Base-by-base conservation (phyloP, 2,797 vertebrate genomes). In the Crypturellus tataupa region DNA sequence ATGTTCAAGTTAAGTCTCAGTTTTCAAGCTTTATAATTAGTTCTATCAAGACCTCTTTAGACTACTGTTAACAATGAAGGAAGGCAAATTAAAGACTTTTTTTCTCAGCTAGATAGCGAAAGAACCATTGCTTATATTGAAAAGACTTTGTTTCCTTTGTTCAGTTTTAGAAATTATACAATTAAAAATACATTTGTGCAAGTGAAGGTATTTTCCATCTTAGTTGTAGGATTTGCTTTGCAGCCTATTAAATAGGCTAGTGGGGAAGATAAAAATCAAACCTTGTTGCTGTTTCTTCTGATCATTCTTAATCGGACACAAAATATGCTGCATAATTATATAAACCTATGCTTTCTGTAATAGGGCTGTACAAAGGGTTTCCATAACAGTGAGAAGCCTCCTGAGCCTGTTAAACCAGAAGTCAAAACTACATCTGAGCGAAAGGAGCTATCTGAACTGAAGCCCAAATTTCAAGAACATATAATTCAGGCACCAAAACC, bases 331-430 rank as follows among this genome's bases (percentile, higher is more conserved):
- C 20, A 29, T 49, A 3, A 42, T 1, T 44, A 39, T 53, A 69
- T 33, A 49, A 78, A 56, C 1, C 1, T 35, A 12, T 9, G 7
- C 19, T 96, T 96, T 95, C 31, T 59, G 8, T 72, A 42, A 93
- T 39, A 99, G 99, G 99, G 99, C 69, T 99, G 99, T 90, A 99
- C 99, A n/a, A 99, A 99, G 94, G 99, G 99, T 67, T 97, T 98
- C 42, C 99, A 99, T 95, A 99, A 99, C 95, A 99, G 98, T 63
- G 99, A 99, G 97, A 99, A 99, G 91, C 99, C 99, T 27, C 98
- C 99, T 6, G 99, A 99, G 96, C 98, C 99, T 9, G 98, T 99
- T 86, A 99, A 99, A 94, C 99, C 99, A 55, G 99, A 99, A 89
- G 98, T 99, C 85, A 99, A 98, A 86, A 98, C 98, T 87, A 99